A percentile compares a stretch with the other conserved stretches of the same genome.
Conservation (phyloP, 2,888 invertebrate species). For the Chirona hameri region DNA sequence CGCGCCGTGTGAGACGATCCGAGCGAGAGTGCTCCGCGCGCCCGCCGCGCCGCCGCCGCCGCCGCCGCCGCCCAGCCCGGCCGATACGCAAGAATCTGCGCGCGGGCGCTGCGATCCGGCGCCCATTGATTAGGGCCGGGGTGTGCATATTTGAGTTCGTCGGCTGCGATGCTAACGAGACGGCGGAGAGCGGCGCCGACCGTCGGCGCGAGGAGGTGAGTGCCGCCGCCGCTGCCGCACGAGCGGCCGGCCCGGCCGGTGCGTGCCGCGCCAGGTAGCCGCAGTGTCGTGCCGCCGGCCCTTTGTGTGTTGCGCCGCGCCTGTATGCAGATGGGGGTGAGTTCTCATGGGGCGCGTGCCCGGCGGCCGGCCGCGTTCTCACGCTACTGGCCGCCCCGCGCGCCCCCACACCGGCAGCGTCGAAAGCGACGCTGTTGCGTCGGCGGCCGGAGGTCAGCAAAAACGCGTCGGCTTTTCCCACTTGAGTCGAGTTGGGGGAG, state of each 20-base stretch:
- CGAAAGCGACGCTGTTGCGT: not conserved
- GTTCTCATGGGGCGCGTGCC: not conserved
- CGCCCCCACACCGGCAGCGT: not conserved
- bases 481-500: not conserved
- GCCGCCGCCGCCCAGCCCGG: not conserved
- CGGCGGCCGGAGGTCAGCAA: not conserved
- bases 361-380: not conserved
- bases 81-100: conserved; percentile 25
- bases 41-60: not conserved
- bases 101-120: not conserved
- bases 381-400: not conserved
- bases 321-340: not conserved
- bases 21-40: not conserved
- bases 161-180: conserved; percentile 12
- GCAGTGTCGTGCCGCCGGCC: too few species aligned
- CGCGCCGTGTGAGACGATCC: not conserved
- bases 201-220: conserved; percentile 3
- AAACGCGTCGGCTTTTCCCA: not conserved
- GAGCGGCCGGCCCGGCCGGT: too few species aligned
- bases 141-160: conserved; percentile 25
- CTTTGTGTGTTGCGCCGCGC: not conserved
- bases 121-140: conserved; percentile 22
- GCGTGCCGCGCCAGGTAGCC: too few species aligned
- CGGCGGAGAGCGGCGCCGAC: not conserved
- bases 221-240: not conserved